phyloP scores from a whole-genome alignment of 2,888 invertebrate species.

The Nemurella pictetii region DNA sequence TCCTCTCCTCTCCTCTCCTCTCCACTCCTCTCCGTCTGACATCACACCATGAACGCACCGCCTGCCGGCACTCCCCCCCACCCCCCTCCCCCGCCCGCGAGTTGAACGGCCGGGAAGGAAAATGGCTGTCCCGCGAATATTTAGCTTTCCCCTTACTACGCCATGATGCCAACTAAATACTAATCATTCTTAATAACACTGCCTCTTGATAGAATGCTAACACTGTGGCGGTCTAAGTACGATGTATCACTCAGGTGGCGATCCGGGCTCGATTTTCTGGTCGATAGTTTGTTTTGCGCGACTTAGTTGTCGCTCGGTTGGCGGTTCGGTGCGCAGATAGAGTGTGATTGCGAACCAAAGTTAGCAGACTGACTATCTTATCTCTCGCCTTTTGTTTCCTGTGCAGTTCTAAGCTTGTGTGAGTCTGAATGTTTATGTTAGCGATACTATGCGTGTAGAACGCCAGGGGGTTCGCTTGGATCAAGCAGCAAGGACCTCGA shows the following conservation, averaged over 20 bases:
- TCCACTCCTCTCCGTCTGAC: background rate
- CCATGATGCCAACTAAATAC: slow-evolving; percentile 34
- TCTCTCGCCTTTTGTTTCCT: background rate
- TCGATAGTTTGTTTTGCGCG: background rate
- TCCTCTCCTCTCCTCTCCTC: slow-evolving; percentile 24
- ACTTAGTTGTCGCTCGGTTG: background rate
- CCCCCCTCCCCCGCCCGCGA: slow-evolving; percentile 29
- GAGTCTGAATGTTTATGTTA: background rate
- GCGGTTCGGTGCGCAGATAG: background rate
- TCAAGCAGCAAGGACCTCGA: background rate
- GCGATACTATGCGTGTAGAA: too few species aligned
- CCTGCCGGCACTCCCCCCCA: background rate
- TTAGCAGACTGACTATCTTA: background rate
- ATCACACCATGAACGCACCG: background rate
- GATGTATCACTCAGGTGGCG: background rate
- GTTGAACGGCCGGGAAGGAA: slow-evolving; percentile 36
- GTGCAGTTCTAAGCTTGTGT: too few species aligned
- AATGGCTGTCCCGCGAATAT: slow-evolving; percentile 36
- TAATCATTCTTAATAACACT: slow-evolving; percentile 32
- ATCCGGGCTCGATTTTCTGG: background rate
- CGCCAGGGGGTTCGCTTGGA: background rate
- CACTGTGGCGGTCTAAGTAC: too few species aligned
- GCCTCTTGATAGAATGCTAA: background rate
- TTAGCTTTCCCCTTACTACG: slow-evolving; percentile 34
- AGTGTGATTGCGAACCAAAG: too few species aligned